These are phyloP conservation scores for Platycheirus rosarum DNA, from an alignment of 2,888 invertebrate species.

Conservation along the genomic window DNA sequence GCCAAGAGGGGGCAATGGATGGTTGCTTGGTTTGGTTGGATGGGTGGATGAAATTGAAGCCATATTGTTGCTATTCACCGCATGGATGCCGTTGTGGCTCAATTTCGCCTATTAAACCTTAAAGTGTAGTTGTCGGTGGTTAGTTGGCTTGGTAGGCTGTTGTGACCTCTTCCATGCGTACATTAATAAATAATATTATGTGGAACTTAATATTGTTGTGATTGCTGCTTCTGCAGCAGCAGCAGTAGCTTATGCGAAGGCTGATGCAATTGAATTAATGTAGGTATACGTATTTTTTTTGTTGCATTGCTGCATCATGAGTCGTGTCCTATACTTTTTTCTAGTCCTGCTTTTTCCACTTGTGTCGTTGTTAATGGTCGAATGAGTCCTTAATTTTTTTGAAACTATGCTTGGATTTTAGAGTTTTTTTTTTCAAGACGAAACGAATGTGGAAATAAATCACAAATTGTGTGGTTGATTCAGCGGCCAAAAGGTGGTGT, in stretches of 20 bases:
- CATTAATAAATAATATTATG: slow-evolving; percentile 73
- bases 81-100: slow-evolving; percentile 71
- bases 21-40: slow-evolving; percentile 42
- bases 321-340: slow-evolving; percentile 60
- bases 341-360: slow-evolving; percentile 51
- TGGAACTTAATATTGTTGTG: slow-evolving; percentile 73
- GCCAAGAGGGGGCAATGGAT: slow-evolving; percentile 8
- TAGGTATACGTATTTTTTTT: slow-evolving; percentile 21
- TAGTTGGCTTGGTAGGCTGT: slow-evolving; percentile 53
- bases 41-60: slow-evolving; percentile 67
- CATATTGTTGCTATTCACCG: slow-evolving; percentile 74
- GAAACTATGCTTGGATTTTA: slow-evolving; percentile 30
- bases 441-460: slow-evolving; percentile 57
- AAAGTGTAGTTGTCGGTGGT: slow-evolving; percentile 68
- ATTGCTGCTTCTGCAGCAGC: slow-evolving; percentile 55
- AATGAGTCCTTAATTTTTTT: slow-evolving; percentile 68
- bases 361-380: slow-evolving; percentile 60
- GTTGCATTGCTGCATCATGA: slow-evolving; percentile 58
- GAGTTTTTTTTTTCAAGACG: slow-evolving; percentile 3
- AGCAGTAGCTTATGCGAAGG: slow-evolving; percentile 8
- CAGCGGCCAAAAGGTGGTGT: slow-evolving; percentile 60
- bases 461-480: slow-evolving; percentile 58
- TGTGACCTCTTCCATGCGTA: slow-evolving; percentile 72
- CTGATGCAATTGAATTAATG: slow-evolving; percentile 28
- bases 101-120: slow-evolving; percentile 72